Evolutionary conservation across 1,140 invertebrate genomes (phyloP).

Genomic region (Akabosia matsudoensis): DNA sequence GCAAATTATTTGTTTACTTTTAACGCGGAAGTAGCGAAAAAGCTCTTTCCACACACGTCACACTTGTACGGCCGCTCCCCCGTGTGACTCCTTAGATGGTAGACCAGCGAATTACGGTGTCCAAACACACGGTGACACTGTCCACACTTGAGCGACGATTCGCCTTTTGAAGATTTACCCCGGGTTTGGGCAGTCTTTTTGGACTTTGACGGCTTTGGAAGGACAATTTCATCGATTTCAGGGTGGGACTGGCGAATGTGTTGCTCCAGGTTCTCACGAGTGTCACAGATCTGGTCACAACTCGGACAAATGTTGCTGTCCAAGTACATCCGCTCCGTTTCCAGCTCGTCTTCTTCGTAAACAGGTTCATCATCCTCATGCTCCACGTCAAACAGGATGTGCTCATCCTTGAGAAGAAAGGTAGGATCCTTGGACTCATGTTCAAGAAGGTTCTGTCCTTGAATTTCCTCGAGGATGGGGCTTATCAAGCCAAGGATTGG

Average conservation of each 20-base stretch:
- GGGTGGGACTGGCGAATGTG: constrained; percentile 49
- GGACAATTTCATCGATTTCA: constrained; percentile 28
- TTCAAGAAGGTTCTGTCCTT: too few species aligned
- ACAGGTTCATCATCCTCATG: neutral
- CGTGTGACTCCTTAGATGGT: constrained; percentile 75
- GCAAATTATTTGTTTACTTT: constrained; percentile 57
- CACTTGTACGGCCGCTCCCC: constrained; percentile 75
- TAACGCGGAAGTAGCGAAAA: constrained; percentile 72
- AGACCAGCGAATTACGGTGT: constrained; percentile 77
- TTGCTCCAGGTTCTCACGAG: constrained; percentile 46
- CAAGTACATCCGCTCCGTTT: constrained; percentile 48
- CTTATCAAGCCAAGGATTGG: too few species aligned
- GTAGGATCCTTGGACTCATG: too few species aligned
- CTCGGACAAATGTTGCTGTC: constrained; percentile 47
- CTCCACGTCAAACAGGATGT: neutral
- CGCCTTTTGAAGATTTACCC: constrained; percentile 20
- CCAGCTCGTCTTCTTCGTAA: constrained; percentile 38
- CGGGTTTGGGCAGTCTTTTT: too few species aligned
- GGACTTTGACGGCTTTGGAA: too few species aligned
- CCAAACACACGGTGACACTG: constrained; percentile 72
- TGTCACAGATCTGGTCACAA: constrained; percentile 49
- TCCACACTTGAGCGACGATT: constrained; percentile 59
- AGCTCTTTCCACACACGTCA: constrained; percentile 73
- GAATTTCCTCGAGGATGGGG: too few species aligned
- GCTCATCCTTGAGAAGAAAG: too few species aligned